A percentile compares a stretch with the other conserved stretches of the same genome.
Evolutionary conservation across 1,140 invertebrate species (phyloP).

Genomic region (Eupeodes corollae): DNA sequence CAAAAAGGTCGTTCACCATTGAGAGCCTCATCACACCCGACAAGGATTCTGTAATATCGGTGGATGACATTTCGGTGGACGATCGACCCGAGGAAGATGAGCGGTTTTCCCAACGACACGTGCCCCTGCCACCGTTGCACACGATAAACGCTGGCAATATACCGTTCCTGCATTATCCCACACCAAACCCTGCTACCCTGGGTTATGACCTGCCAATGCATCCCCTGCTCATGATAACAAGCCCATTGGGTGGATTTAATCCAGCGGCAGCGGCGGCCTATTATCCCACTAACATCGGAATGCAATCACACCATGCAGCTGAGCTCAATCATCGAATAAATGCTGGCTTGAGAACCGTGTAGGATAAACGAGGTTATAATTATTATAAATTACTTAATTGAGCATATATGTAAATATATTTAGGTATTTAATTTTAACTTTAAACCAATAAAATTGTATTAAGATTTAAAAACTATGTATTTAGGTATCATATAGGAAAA

Average conservation of each 20-base stretch:
- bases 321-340: background rate
- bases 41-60: conserved; percentile 9
- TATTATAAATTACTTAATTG: too few relatives aligned
- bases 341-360: conserved; percentile 4
- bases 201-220: conserved; percentile 9
- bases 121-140: conserved; percentile 8
- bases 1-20: conserved; percentile 64
- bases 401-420: too few relatives aligned
- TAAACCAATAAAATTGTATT: too few relatives aligned
- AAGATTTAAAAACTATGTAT: too few relatives aligned
- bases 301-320: background rate
- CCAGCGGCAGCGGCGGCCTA: background rate
- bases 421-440: too few relatives aligned
- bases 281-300: conserved; percentile 4
- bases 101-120: background rate
- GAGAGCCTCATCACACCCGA: conserved; percentile 66
- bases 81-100: background rate
- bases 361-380: background rate
- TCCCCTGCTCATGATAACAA: conserved; percentile 11
- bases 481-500: too few relatives aligned
- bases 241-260: conserved; percentile 5
- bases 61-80: conserved; percentile 1
- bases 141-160: conserved; percentile 3
- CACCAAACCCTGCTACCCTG: background rate
- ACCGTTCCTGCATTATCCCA: conserved; percentile 6